Conservation (phyloP, 2,113 vertebrate genomes). For the Mobula birostris region DNA sequence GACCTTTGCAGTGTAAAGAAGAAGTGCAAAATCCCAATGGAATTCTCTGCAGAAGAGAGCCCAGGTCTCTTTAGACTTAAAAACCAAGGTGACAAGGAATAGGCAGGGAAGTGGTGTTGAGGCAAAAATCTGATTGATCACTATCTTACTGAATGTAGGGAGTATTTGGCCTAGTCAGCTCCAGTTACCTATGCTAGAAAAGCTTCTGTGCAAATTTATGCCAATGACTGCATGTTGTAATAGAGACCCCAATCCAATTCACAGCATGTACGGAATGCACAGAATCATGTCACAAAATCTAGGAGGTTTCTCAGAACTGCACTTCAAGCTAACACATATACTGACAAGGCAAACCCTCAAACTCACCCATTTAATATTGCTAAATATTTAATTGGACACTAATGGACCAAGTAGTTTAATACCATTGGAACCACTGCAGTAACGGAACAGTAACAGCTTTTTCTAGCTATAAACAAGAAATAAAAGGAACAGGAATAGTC, state of each 20-base stretch:
- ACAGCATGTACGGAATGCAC: background rate
- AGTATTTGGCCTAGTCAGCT: no score
- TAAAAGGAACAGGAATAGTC: background rate
- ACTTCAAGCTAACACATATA: background rate
- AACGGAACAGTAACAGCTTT: background rate
- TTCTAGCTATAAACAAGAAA: background rate
- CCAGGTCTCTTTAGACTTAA: no score
- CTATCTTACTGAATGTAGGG: no score
- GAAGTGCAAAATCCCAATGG: no score
- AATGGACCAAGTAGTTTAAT: background rate
- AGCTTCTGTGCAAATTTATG: background rate
- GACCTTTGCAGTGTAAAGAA: background rate
- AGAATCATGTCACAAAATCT: background rate
- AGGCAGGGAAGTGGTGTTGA: no score
- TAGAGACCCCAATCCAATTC: background rate
- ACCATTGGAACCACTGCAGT: background rate
- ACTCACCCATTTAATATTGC: background rate
- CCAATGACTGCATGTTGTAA: background rate
- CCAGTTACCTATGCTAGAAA: no score
- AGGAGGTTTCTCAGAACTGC: background rate
- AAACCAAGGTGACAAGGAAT: no score
- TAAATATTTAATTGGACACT: conserved; percentile 7
- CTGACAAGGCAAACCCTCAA: background rate
- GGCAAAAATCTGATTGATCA: no score
- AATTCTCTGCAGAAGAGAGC: no score